Percentiles rank a stretch among this genome's conserved stretches.
Evolutionary conservation across 2,797 vertebrate genomes (phyloP).

Genomic region (Ataeniobius toweri): DNA sequence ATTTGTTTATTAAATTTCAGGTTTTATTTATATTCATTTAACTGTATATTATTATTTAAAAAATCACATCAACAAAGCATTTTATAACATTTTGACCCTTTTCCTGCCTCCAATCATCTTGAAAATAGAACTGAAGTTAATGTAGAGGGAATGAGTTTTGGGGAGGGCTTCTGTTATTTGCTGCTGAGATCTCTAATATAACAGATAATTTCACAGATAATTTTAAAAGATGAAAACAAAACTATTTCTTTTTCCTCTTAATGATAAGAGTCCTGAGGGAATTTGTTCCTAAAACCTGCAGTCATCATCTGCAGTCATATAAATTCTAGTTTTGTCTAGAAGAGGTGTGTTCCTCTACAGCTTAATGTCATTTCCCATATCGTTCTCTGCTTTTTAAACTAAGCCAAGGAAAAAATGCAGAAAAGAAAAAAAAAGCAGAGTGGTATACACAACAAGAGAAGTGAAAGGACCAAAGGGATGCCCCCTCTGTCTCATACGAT

Average conservation of each 20-base stretch:
- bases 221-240: slow-evolving; percentile 11
- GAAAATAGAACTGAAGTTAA: neutral
- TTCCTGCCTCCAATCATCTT: neutral
- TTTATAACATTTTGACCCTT: neutral
- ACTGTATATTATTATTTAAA: neutral
- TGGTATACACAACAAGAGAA: slow-evolving; percentile 45
- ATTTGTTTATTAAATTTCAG: neutral
- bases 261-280: slow-evolving; percentile 12
- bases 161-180: neutral
- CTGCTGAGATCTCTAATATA: neutral
- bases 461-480: slow-evolving; percentile 56
- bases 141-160: neutral
- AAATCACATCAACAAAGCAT: neutral
- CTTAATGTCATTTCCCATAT: neutral
- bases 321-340: slow-evolving; percentile 28
- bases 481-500: slow-evolving; percentile 69
- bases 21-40: neutral
- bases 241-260: slow-evolving; percentile 29
- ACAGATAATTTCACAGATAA: neutral
- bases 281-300: neutral
- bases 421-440: slow-evolving; percentile 32
- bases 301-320: slow-evolving; percentile 5
- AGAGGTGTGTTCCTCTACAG: slow-evolving; percentile 13
- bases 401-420: slow-evolving; percentile 39
- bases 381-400: slow-evolving; percentile 18